These are phyloP conservation scores for Columba guinea DNA, from an alignment of 2,797 vertebrate genomes.

Conservation along the genomic window DNA sequence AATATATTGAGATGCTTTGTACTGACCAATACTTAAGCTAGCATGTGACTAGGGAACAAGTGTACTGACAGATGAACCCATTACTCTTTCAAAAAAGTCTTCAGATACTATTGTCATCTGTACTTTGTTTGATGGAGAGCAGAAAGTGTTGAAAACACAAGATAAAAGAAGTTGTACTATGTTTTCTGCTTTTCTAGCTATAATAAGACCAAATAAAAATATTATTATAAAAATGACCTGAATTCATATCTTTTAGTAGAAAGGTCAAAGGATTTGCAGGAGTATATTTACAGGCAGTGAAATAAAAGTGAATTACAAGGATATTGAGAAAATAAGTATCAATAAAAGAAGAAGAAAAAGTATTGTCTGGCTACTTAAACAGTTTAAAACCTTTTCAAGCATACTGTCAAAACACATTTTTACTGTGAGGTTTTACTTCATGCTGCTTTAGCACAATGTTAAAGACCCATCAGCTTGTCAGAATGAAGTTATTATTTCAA, in stretches of 20 bases:
- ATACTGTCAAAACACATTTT: neutral
- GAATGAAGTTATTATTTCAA: neutral
- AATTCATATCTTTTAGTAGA: neutral
- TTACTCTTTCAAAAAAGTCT: slow-evolving; percentile 8
- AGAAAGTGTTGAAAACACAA: neutral
- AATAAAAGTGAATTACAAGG: neutral
- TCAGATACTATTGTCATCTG: neutral
- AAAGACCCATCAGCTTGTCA: neutral
- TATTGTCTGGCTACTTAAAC: neutral
- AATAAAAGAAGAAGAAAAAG: neutral
- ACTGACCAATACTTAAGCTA: neutral
- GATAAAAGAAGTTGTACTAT: neutral
- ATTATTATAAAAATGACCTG: neutral
- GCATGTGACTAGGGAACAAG: neutral
- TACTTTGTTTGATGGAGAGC: neutral
- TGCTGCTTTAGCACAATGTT: neutral
- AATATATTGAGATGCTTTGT: neutral
- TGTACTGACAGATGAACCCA: neutral
- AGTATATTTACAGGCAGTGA: neutral
- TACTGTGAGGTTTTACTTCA: neutral
- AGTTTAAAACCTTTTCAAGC: neutral
- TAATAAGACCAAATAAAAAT: neutral
- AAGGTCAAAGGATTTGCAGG: neutral
- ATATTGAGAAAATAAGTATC: neutral
- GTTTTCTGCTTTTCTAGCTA: neutral